Percentiles rank a stretch among this genome's conserved stretches.
Conservation (phyloP, 2,113 vertebrate species). For the Nettapus auritus region DNA sequence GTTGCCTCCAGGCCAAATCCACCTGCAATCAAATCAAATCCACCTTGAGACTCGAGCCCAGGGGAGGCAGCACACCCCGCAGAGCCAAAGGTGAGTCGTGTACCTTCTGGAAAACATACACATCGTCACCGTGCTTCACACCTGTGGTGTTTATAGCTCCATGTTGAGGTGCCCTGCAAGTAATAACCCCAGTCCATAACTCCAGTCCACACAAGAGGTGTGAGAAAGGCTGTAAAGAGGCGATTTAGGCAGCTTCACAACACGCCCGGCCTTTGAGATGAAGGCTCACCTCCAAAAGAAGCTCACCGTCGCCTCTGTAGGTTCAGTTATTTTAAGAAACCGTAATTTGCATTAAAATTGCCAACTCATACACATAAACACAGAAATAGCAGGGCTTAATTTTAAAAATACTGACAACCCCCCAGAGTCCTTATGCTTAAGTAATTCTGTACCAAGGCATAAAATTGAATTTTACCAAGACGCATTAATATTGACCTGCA, state of each 20-base stretch:
- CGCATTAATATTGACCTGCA: not conserved
- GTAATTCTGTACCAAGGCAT: not conserved
- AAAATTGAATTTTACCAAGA: not conserved
- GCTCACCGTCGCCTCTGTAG: not conserved
- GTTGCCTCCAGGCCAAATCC: too few species aligned
- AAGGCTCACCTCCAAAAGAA: not conserved
- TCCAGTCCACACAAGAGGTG: rapidly evolving
- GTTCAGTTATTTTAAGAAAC: conserved; percentile 49
- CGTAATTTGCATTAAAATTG: conserved; percentile 53
- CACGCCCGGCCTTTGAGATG: not conserved
- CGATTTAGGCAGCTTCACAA: not conserved
- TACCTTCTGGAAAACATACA: rapidly evolving
- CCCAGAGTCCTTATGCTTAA: not conserved
- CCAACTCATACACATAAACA: conserved; percentile 1
- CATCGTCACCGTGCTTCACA: not conserved
- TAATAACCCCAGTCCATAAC: not conserved
- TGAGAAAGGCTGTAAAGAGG: not conserved
- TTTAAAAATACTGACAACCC: not conserved
- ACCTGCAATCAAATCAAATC: too few species aligned
- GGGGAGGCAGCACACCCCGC: too few species aligned
- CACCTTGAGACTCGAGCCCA: too few species aligned
- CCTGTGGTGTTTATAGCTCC: rapidly evolving
- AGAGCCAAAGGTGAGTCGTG: not conserved
- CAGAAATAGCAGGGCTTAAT: conserved; percentile 37
- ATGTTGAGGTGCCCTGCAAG: not conserved